Evolutionary conservation across 2,113 vertebrate species (phyloP).

Genomic region (Melanotaenia duboulayi): DNA sequence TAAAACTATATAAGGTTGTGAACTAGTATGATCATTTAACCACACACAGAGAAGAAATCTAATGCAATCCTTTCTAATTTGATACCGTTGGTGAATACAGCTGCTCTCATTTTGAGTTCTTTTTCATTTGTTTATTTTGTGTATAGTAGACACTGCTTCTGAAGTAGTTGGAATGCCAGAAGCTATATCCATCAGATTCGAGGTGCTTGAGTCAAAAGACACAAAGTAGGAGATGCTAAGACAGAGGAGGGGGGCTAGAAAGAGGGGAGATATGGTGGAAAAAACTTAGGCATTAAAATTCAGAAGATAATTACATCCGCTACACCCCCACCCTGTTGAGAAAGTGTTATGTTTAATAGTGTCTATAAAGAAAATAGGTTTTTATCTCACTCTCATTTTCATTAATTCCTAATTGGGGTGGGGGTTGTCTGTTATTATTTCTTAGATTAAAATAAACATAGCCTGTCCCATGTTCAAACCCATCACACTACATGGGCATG

Average conservation of each 20-base stretch:
- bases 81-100: conserved; percentile 46
- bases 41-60: conserved; percentile 44
- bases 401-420: conserved; percentile 90
- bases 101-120: conserved; percentile 57
- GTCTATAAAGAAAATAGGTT: conserved; percentile 87
- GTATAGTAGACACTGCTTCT: conserved; percentile 67
- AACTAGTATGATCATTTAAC: conserved; percentile 38
- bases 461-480: conserved; percentile 87
- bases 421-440: conserved; percentile 88
- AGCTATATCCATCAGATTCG: conserved; percentile 80
- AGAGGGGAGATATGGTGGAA: conserved; percentile 39
- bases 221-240: conserved; percentile 35
- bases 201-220: conserved; percentile 79
- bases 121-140: conserved; percentile 42
- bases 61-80: conserved; percentile 49
- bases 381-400: conserved; percentile 88
- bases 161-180: conserved; percentile 76
- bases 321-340: conserved; percentile 83
- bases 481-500: conserved; percentile 85
- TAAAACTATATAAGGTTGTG: no score
- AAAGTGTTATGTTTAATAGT: conserved; percentile 89
- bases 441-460: conserved; percentile 90
- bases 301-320: conserved; percentile 87
- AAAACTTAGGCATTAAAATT: conserved; percentile 86
- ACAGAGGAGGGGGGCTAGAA: conserved; percentile 40